phyloP scores from a whole-genome alignment of 2,888 invertebrate genomes.

The Notodromas monacha region DNA sequence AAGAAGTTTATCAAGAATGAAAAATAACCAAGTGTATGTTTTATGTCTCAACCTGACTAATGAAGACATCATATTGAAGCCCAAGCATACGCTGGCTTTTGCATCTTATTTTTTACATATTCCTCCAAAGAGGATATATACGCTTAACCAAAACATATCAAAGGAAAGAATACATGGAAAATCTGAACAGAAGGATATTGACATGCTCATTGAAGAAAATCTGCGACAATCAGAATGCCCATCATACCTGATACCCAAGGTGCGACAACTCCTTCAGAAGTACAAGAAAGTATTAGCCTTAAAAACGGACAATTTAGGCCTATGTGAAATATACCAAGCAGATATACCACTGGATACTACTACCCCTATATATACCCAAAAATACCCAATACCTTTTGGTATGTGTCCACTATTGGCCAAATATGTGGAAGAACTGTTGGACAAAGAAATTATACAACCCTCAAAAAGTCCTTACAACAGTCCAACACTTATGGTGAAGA shows the following conservation, averaged over 20 bases:
- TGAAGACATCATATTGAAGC: slow-evolving; percentile 4
- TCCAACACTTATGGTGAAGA: slow-evolving; percentile 4
- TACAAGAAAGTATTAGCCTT: slow-evolving; percentile 1
- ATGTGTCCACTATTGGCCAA: slow-evolving; percentile 4
- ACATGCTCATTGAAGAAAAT: slow-evolving; percentile 1
- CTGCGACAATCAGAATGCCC: slow-evolving; percentile 4
- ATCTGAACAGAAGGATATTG: slow-evolving; percentile 4
- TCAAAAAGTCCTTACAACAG: slow-evolving; percentile 2
- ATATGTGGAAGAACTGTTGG: slow-evolving; percentile 2
- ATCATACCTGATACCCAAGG: slow-evolving; percentile 1
- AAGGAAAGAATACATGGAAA: slow-evolving; percentile 4
- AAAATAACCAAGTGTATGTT: too few relatives aligned
- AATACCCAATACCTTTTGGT: slow-evolving; percentile 4
- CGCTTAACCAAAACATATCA: neutral
- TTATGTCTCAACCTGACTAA: too few relatives aligned
- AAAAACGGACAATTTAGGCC: slow-evolving; percentile 4
- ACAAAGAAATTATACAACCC: slow-evolving; percentile 2
- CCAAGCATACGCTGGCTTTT: slow-evolving; percentile 4
- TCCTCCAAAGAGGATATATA: slow-evolving; percentile 4
- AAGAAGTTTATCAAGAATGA: too few relatives aligned
- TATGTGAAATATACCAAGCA: slow-evolving; percentile 4
- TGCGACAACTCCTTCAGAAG: slow-evolving; percentile 2
- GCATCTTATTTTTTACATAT: slow-evolving; percentile 1
- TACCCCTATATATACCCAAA: slow-evolving; percentile 1
- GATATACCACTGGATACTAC: slow-evolving; percentile 2